These are phyloP conservation scores for Cosmorhoe ocellata DNA, from an alignment of 2,888 invertebrate species.

Conservation along the genomic window DNA sequence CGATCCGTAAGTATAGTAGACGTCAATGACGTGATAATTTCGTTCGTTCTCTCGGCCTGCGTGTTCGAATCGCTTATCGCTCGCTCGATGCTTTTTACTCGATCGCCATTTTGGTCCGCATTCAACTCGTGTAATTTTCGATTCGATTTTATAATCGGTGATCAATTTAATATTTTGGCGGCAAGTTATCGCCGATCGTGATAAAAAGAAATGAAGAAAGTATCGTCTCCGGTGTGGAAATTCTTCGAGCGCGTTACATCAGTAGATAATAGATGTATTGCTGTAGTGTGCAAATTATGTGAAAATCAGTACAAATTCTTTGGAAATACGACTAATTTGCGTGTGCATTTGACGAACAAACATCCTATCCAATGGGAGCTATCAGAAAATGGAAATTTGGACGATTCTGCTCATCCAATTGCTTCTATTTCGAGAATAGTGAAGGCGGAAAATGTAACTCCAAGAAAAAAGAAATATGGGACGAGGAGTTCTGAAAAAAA, in stretches of 20 bases:
- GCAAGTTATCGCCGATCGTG: constrained; percentile 45
- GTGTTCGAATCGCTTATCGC: constrained; percentile 29
- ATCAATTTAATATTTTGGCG: constrained; percentile 47
- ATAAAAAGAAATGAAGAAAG: constrained; percentile 68
- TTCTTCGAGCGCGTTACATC: constrained; percentile 72
- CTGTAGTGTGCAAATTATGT: constrained; percentile 75
- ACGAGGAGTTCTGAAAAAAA: constrained; percentile 59
- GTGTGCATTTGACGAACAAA: constrained; percentile 68
- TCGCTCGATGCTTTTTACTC: constrained; percentile 51
- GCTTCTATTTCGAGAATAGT: not conserved
- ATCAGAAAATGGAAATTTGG: constrained; percentile 61
- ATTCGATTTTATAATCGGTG: constrained; percentile 58
- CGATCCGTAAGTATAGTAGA: too few species aligned
- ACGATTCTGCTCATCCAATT: constrained; percentile 54
- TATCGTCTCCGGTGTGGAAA: constrained; percentile 71
- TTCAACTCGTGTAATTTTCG: constrained; percentile 55
- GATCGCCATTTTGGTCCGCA: constrained; percentile 60
- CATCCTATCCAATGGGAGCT: constrained; percentile 78
- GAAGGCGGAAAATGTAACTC: constrained; percentile 28
- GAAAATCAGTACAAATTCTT: constrained; percentile 74
- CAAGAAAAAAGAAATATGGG: constrained; percentile 56
- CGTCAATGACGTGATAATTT: not conserved
- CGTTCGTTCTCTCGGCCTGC: constrained; percentile 15
- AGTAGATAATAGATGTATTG: constrained; percentile 62
- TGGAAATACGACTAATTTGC: constrained; percentile 74